Evolutionary conservation across 2,113 vertebrate genomes (phyloP), one percentile per base, ranked within the genome.

Genomic region (Psammodynastes pulverulentus): DNA sequence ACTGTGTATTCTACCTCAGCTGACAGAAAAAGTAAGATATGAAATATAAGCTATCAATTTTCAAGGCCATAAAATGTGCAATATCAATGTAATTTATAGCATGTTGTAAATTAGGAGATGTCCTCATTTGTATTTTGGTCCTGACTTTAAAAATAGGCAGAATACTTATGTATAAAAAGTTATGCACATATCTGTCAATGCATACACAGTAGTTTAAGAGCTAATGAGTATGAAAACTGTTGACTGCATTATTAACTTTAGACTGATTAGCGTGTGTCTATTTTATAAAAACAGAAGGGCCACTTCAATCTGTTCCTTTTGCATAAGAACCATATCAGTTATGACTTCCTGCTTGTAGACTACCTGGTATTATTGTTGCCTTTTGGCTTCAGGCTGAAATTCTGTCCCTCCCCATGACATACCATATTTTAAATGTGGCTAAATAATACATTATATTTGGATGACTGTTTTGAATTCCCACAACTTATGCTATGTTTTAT

Each of bases 221-320:
- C 34, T 91, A n/a, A 95, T 93, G 93, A n/a, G 79, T 51, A 79
- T 84, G 91, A 56, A 92, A 93, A 93, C 67, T 34, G 48, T 79
- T 84, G 23, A 9, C 92, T 93, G 94, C 93, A 93, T 24, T 90
- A 62, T 91, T 93, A 91, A 10, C 58, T 79, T 88, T 51, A 84
- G 94, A 92, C 87, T 86, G 91, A 84, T 67, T 88, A 94, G 89
- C 62, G 19, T 88, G 54, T 79, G 85, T 56, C 39, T n/a, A 43
- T 89, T 90, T 94, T 91, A 95, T 91, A 95, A 94, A 94, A n/a
- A 92, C 67, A 86, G 21, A 90, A 84, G 29, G 5, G 29, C 17
- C 10, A 52, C 23, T 26, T 13, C 19, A 52, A 23, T 89, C n/a
- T 56, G 26, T n/a, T 46, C 56, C 45, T 67, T 67, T 4, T 62